Base-by-base conservation (phyloP, 2,888 invertebrate genomes). In the Tineola bisselliella region DNA sequence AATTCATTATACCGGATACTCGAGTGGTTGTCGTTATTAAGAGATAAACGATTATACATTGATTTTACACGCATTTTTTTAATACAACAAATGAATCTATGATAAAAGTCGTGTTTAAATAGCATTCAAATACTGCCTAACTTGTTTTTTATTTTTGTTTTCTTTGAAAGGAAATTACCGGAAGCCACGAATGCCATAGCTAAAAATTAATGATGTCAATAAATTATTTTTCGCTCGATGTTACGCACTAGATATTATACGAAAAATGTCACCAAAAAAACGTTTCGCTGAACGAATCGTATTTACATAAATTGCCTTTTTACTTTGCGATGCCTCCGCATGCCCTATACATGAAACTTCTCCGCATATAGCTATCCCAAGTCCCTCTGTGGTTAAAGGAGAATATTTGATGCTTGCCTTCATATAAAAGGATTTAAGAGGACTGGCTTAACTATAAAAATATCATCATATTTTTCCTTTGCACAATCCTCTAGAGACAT, bases 401-500 rank as follows among this genome's bases (percentile, higher is more conserved):
- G 66, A 70, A 70, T 70, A 69, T 70, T 68, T 69, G 63, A 70
- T 68, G 64, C 62, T 61, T 10, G 10, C 38, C 15, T 17, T 17
- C 48, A 48, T 12, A 44, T 5, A 44, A n/a, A 48, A 48, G 8
- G 5, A 48, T 48, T 48, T 48, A 38, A 38, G 38, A 38, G 10
- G 38, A 38, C 38, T 38, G 10, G 38, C 38, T 38, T 38, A 38
- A 38, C 38, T 38, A 38, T 38, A 38, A 38, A 38, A 38, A 38
- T 38, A 38, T 38, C 10, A 10, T 38, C 2, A 10, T n/a, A 38
- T 38, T 38, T 38, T 38, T 38, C 38, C 38, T n/a, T 10, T 38
- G 10, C 10, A 38, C 3, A 38, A 38, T 38, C 38, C 38, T 38
- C 38, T 38, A 38, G n/a, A 38, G 11, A 38, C 38, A 38, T 38